Evolutionary conservation across 1,140 invertebrate species (phyloP), one percentile per base, ranked within the genome.

Genomic region (Atopsyche davidsoni): DNA sequence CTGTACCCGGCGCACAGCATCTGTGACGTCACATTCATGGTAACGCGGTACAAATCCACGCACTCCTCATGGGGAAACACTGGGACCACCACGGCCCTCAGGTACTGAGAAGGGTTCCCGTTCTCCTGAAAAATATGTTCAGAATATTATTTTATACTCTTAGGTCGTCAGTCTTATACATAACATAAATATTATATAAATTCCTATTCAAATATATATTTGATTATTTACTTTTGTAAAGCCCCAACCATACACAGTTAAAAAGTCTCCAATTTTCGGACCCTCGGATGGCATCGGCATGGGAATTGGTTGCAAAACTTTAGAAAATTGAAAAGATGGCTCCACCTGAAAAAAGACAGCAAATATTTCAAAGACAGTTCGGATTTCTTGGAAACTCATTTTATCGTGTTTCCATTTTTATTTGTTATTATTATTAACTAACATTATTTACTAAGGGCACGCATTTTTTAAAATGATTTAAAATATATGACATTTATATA

Each of bases 1-100:
- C 73, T 64, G 61, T 78, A 83, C 11, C 85, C 83, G 28, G 82
- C 83, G 60, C 83, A 86, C 59, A 86, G 78, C 82, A 85, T 85
- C 59, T 82, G 82, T 21, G 75, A 71, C 0, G 80, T 84, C 14
- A 84, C 51, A 32, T 58, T 58, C 10, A 58, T 31, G 11, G 22
- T 23, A 4, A 28, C 31, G 1, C 24, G 24, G 32, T 58, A 58
- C n/a, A 58, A 44, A 14, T 53, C 32, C 3, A 19, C 19, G 36
- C 55, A 58, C 24, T 53, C 55, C 10, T 51, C 47, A 9, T 51
- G 46, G 1, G 55, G 55, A 28, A 53, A 58, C 40, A 58, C 18
- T 9, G 55, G 55, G 1, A 58, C 17, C 6, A 17, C 21, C 9
- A 51, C 55, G 11, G 14, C 41, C 3, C 51, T 13, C 3, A 58